Conservation (phyloP, 2,888 invertebrate species). For the Drosophila tanythrix region DNA sequence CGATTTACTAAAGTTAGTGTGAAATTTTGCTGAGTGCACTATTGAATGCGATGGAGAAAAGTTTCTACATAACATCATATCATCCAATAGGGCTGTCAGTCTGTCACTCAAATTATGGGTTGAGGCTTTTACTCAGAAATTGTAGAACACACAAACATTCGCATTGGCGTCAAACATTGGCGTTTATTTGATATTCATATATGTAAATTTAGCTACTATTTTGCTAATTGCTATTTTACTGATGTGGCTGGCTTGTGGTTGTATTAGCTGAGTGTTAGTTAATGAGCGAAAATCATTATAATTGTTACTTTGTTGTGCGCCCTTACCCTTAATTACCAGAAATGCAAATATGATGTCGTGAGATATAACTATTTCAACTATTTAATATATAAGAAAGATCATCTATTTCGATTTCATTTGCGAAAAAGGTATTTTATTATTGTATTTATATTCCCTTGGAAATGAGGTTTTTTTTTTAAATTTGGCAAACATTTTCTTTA, state of each 20-base stretch:
- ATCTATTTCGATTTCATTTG: neutral
- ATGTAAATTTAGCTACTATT: neutral
- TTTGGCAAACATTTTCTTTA: neutral
- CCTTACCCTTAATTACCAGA: neutral
- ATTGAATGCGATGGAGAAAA: neutral
- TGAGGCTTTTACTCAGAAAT: constrained; percentile 3
- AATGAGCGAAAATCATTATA: neutral
- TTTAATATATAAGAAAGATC: neutral
- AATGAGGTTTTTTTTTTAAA: neutral
- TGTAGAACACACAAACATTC: neutral
- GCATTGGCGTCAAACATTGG: neutral
- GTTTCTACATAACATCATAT: neutral
- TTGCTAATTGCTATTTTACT: neutral
- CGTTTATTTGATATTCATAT: neutral
- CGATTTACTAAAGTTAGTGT: neutral
- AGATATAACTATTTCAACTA: neutral
- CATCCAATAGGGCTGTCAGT: neutral
- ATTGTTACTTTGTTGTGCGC: neutral
- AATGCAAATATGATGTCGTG: neutral
- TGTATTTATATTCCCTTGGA: neutral
- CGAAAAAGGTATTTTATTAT: neutral
- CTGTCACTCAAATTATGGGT: neutral
- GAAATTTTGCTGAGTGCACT: neutral
- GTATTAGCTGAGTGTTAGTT: neutral
- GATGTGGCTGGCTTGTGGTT: neutral